Conservation (phyloP, 2,888 invertebrate genomes). For the Phasia obesa region DNA sequence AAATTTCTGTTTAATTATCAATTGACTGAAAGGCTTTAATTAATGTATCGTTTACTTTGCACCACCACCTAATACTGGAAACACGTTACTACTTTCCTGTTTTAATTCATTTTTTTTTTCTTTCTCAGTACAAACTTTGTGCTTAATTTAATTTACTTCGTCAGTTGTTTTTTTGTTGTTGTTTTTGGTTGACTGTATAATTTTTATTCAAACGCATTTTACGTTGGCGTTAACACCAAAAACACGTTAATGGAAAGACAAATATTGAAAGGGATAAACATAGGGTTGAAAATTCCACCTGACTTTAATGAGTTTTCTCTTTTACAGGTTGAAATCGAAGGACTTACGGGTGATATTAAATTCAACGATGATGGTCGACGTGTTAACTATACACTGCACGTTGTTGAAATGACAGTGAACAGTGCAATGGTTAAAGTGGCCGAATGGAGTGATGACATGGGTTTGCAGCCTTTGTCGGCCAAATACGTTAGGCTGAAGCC, state of each 20-base stretch:
- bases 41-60: constrained; percentile 65
- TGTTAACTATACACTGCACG: constrained; percentile 93
- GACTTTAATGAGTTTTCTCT: constrained; percentile 49
- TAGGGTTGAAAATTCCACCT: constrained; percentile 5
- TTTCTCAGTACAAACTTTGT: not conserved
- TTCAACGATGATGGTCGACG: constrained; percentile 95
- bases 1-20: constrained; percentile 34
- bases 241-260: not conserved
- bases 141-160: not conserved
- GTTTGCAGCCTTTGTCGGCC: constrained; percentile 88
- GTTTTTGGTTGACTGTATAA: too few species aligned
- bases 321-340: constrained; percentile 93
- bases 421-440: constrained; percentile 96
- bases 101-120: not conserved
- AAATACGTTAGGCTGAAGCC: constrained; percentile 89
- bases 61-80: constrained; percentile 31
- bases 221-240: constrained; percentile 1
- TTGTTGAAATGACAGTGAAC: constrained; percentile 96
- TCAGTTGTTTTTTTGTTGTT: not conserved
- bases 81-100: constrained; percentile 25
- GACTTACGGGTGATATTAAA: constrained; percentile 94
- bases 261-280: not conserved
- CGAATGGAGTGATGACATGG: constrained; percentile 92
- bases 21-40: constrained; percentile 66
- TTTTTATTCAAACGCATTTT: constrained; percentile 16